phyloP scores from a whole-genome alignment of 2,888 invertebrate species.

The Itoplectis maculator region DNA sequence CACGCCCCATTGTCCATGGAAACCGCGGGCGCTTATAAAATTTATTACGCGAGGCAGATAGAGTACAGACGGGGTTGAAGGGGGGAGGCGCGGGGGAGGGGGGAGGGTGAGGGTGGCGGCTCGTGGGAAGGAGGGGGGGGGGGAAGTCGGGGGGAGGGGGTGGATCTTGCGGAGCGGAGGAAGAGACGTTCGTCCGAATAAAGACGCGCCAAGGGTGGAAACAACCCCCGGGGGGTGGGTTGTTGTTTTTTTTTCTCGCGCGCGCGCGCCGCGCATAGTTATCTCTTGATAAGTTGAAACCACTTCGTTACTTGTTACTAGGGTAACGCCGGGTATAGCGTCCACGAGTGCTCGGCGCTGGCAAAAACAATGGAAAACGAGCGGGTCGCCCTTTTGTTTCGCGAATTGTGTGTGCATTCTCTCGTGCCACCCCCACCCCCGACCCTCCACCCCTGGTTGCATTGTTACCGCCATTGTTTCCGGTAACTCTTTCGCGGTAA shows the following conservation, averaged over 20 bases:
- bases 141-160: slow-evolving; percentile 37
- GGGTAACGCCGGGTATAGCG: slow-evolving; percentile 69
- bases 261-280: slow-evolving; percentile 64
- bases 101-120: background rate
- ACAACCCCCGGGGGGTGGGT: slow-evolving; percentile 54
- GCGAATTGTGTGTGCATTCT: slow-evolving; percentile 74
- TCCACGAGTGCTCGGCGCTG: slow-evolving; percentile 61
- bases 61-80: slow-evolving; percentile 18
- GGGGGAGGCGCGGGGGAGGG: no score
- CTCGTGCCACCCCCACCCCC: slow-evolving; percentile 78
- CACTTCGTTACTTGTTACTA: slow-evolving; percentile 77
- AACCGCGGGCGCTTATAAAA: slow-evolving; percentile 34
- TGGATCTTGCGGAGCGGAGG: slow-evolving; percentile 9
- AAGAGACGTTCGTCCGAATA: slow-evolving; percentile 53
- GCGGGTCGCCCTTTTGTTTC: slow-evolving; percentile 76
- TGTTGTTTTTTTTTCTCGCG: slow-evolving; percentile 55
- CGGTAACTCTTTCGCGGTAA: slow-evolving; percentile 82
- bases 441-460: slow-evolving; percentile 65
- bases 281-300: slow-evolving; percentile 73
- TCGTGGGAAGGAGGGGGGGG: no score
- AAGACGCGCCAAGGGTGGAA: slow-evolving; percentile 52
- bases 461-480: slow-evolving; percentile 80
- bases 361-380: slow-evolving; percentile 67
- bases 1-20: slow-evolving; percentile 52
- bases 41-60: slow-evolving; percentile 38